Conservation (phyloP, 1,140 invertebrate genomes). For the Psix sp. region DNA sequence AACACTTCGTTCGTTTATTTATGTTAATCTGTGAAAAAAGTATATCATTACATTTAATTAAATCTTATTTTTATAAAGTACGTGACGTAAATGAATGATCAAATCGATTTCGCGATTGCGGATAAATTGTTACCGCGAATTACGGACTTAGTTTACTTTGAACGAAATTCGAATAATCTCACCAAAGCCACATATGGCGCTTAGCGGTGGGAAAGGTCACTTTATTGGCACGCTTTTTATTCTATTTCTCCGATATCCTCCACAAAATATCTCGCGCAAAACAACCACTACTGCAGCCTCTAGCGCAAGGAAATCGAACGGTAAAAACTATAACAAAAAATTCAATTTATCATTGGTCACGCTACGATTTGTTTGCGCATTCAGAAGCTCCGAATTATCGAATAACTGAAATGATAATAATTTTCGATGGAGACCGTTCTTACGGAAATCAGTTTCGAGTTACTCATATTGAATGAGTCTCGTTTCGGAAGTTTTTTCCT, state of each 20-base stretch:
- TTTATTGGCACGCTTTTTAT: slow-evolving; percentile 48
- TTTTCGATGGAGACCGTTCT: slow-evolving; percentile 25
- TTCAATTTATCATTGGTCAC: slow-evolving; percentile 51
- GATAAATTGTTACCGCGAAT: no score
- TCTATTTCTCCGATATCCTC: slow-evolving; percentile 38
- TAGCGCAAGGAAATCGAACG: slow-evolving; percentile 13
- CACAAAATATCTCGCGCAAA: slow-evolving; percentile 46
- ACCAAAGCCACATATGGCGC: slow-evolving; percentile 38
- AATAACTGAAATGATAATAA: slow-evolving; percentile 44
- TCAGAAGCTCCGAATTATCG: slow-evolving; percentile 18
- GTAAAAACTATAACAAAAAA: slow-evolving; percentile 42
- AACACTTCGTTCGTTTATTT: no score
- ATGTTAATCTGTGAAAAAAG: no score
- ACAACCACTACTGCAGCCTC: slow-evolving; percentile 25
- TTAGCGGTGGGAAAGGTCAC: slow-evolving; percentile 30
- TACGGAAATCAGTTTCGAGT: slow-evolving; percentile 17
- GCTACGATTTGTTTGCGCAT: slow-evolving; percentile 46
- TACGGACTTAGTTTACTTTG: no score
- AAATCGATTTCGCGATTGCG: no score
- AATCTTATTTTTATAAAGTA: no score
- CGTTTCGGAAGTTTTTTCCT: no score
- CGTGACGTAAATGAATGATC: no score
- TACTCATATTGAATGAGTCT: no score
- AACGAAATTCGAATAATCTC: slow-evolving; percentile 40
- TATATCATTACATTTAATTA: no score